Base-by-base conservation (phyloP, 2,888 invertebrate genomes). In the Dromius quadrimaculatus region DNA sequence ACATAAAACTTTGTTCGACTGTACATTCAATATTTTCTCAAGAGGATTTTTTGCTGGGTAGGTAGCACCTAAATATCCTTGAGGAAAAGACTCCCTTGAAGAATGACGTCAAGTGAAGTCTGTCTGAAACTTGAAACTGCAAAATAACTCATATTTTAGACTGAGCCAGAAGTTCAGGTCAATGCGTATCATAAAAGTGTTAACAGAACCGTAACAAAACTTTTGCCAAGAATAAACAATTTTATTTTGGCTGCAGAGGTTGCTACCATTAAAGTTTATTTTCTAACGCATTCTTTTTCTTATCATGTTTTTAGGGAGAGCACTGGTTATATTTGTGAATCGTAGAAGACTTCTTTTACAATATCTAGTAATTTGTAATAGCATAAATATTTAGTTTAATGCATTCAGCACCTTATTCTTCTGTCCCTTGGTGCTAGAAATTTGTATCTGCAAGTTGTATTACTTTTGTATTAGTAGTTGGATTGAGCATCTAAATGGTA, bases 101-200 rank as follows among this genome's bases (percentile, higher is more conserved):
- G 23, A 11, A 13, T 54, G 15, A 54, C 50, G 50, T 54, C 50
- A 54, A 43, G 50, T 54, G 28, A 54, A 43, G 28, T 15, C 50
- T 13, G 50, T 54, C 50, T 28, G 41, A 57, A 66, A 66, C 43
- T 57, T 32, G 66, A 66, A 66, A 66, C 66, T 66, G 66, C 57
- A 57, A 66, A 66, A 66, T 66, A 66, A 66, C 57, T 66, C 54
- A 54, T 66, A 66, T 66, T 66, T 66, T 66, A 41, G 57, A 66
- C n/a, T 13, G 50, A 45, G 54, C n/a, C 23, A 41, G 41, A 66
- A 66, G 66, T 66, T 66, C 57, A 66, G 66, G 66, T 66, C 57
- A 66, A 43, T 66, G 66, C 66, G 66, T 66, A 28, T 57, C 66
- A 57, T 66, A 66, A 66, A 66, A 45, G 66, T 57, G 66, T 66